A percentile compares a stretch with the other conserved stretches of the same genome.
Evolutionary conservation across 1,140 invertebrate genomes (phyloP).

Genomic region (Lethocerus indicus): DNA sequence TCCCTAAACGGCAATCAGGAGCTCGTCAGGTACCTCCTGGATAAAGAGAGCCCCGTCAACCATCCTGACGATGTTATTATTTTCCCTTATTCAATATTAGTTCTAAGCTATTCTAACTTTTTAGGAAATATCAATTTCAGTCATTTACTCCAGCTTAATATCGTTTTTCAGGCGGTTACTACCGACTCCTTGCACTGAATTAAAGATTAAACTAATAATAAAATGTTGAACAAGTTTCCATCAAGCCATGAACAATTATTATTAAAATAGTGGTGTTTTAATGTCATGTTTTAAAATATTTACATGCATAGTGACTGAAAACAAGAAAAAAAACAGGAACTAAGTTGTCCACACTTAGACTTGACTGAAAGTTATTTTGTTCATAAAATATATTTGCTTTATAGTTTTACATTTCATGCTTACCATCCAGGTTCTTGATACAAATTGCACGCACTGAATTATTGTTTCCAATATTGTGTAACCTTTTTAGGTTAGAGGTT

Average conservation of each 20-base stretch:
- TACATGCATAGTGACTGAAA: no score
- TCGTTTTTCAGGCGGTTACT: background rate
- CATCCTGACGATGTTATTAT: conserved; percentile 38
- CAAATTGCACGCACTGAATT: background rate
- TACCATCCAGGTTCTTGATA: background rate
- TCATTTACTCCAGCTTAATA: background rate
- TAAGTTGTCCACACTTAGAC: no score
- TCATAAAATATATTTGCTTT: no score
- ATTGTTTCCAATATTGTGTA: background rate
- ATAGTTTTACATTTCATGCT: no score
- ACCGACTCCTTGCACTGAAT: background rate
- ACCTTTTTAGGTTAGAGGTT: background rate
- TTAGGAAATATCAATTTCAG: background rate
- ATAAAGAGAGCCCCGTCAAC: conserved; percentile 36
- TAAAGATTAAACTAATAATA: background rate
- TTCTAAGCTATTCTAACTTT: background rate
- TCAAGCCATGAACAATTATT: background rate
- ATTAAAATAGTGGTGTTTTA: no score
- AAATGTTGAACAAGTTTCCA: background rate
- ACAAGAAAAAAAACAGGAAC: no score
- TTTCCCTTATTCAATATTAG: background rate
- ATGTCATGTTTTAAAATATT: no score
- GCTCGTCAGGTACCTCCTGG: conserved; percentile 41
- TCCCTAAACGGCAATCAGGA: conserved; percentile 44
- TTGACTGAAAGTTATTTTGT: no score